These are phyloP conservation scores for Melanostoma scalare DNA, from an alignment of 2,888 invertebrate species.

Conservation along the genomic window DNA sequence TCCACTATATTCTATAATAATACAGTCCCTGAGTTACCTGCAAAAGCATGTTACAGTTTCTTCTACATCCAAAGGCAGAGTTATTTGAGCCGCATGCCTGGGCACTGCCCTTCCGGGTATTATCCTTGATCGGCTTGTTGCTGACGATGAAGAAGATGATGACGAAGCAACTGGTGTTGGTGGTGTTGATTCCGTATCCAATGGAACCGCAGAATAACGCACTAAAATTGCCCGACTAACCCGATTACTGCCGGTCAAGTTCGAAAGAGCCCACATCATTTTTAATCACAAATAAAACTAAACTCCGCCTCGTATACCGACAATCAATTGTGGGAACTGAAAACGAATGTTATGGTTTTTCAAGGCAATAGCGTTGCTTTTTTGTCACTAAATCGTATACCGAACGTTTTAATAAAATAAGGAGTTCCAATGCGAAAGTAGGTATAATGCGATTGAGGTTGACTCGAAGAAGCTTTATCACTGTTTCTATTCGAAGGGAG, in stretches of 20 bases:
- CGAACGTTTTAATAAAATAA: too few relatives aligned
- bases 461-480: slow-evolving; percentile 51
- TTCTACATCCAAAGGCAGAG: slow-evolving; percentile 86
- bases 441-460: slow-evolving; percentile 51
- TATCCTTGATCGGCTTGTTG: slow-evolving; percentile 74
- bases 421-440: slow-evolving; percentile 25
- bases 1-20: background rate
- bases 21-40: slow-evolving; percentile 83
- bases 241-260: slow-evolving; percentile 81
- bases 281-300: slow-evolving; percentile 42
- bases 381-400: too few relatives aligned
- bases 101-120: slow-evolving; percentile 78
- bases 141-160: slow-evolving; percentile 45
- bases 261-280: slow-evolving; percentile 82
- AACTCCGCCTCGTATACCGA: background rate
- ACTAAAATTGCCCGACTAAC: slow-evolving; percentile 81
- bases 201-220: slow-evolving; percentile 80
- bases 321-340: background rate
- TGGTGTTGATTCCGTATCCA: slow-evolving; percentile 77
- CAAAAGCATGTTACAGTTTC: slow-evolving; percentile 91
- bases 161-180: slow-evolving; percentile 76
- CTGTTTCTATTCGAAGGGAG: slow-evolving; percentile 21
- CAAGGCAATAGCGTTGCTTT: background rate
- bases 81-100: slow-evolving; percentile 78
- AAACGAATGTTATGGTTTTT: background rate